phyloP scores from a whole-genome alignment of 1,140 invertebrate genomes.

The Euura lappo region DNA sequence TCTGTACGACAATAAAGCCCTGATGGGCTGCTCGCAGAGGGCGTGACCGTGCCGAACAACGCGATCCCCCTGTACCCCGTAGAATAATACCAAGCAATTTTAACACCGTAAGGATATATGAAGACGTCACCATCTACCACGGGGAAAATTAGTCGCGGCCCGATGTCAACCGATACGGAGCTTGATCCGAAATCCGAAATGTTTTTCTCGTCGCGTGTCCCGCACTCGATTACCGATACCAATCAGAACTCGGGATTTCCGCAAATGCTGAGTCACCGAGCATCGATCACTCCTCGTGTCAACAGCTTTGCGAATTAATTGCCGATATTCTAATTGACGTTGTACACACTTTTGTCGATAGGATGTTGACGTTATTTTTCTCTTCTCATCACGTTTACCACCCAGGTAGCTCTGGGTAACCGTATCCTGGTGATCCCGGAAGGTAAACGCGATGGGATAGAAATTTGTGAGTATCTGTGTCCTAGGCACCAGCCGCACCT shows the following conservation, averaged over 20 bases:
- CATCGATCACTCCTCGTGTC: neutral
- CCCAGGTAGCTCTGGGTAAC: neutral
- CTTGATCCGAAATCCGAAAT: neutral
- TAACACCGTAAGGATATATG: slow-evolving; percentile 20
- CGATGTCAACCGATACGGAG: slow-evolving; percentile 32
- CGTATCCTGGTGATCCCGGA: neutral
- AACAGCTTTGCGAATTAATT: too few species aligned
- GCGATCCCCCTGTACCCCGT: neutral
- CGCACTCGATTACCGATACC: neutral
- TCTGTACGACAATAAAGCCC: slow-evolving; percentile 29
- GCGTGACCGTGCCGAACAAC: slow-evolving; percentile 1
- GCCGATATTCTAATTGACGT: too few species aligned
- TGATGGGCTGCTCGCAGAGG: neutral
- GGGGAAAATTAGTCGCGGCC: slow-evolving; percentile 50
- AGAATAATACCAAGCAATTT: slow-evolving; percentile 14
- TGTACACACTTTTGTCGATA: too few species aligned
- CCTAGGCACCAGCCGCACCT: neutral
- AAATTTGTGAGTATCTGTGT: neutral
- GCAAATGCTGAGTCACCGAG: neutral
- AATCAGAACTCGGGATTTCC: neutral
- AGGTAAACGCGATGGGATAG: neutral
- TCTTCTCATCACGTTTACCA: neutral
- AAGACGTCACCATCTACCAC: slow-evolving; percentile 53
- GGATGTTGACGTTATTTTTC: too few species aligned
- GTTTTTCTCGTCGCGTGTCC: neutral